Conservation (phyloP, 2,888 invertebrate species). For the Cantharis flavilabris region DNA sequence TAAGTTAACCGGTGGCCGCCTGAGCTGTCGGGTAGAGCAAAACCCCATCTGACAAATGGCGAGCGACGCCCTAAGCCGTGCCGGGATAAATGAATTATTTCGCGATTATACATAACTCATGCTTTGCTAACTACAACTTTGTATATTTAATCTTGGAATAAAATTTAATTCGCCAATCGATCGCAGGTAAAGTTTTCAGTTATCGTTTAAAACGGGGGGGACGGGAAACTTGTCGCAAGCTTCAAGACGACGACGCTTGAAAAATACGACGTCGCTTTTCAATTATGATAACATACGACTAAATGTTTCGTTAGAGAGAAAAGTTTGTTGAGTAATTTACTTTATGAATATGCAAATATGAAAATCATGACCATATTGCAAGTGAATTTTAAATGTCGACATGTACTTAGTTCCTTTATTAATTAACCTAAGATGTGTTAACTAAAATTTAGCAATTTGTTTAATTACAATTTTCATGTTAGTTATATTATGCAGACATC, state of each 20-base stretch:
- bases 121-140: slow-evolving; percentile 28
- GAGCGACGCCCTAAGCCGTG: slow-evolving; percentile 34
- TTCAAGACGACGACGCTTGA: too few relatives aligned
- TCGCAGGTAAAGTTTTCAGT: not conserved
- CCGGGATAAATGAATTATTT: slow-evolving; percentile 38
- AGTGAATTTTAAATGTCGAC: slow-evolving; percentile 26
- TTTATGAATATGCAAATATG: slow-evolving; percentile 34
- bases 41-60: slow-evolving; percentile 36
- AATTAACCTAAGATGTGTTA: not conserved
- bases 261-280: slow-evolving; percentile 15
- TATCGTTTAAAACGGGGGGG: not conserved
- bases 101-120: slow-evolving; percentile 37
- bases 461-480: not conserved
- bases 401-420: slow-evolving; percentile 11
- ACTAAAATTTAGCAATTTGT: not conserved
- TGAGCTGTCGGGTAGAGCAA: slow-evolving; percentile 28
- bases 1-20: slow-evolving; percentile 32
- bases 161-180: slow-evolving; percentile 4
- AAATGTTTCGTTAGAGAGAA: slow-evolving; percentile 30
- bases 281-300: slow-evolving; percentile 23
- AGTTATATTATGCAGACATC: not conserved
- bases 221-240: not conserved
- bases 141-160: slow-evolving; percentile 12
- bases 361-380: slow-evolving; percentile 30
- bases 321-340: slow-evolving; percentile 21